Conservation (phyloP, 2,797 vertebrate genomes). For the Erithacus rubecula region DNA sequence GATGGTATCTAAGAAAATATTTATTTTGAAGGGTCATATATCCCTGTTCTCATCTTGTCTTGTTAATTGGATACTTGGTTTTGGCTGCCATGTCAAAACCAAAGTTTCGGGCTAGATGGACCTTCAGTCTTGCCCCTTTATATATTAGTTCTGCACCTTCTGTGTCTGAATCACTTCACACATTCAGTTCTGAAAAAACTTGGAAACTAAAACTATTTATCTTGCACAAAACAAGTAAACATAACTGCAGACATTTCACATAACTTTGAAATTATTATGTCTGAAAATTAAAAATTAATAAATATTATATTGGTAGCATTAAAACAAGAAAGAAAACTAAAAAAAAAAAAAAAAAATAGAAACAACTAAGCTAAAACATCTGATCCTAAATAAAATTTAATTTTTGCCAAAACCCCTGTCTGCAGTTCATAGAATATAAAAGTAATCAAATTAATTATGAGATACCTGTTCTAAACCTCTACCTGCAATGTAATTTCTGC, state of each 20-base stretch:
- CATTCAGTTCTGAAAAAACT: not conserved
- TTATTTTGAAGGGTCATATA: not conserved
- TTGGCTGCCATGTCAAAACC: not conserved
- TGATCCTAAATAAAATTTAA: not conserved
- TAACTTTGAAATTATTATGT: not conserved
- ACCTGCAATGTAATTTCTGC: not conserved
- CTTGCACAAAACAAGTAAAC: not conserved
- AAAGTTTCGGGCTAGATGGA: not conserved
- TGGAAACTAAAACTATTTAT: not conserved
- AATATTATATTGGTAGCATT: fast-evolving
- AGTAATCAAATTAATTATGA: not conserved
- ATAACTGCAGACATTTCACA: not conserved
- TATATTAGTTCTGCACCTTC: not conserved
- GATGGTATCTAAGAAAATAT: not conserved
- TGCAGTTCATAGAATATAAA: not conserved
- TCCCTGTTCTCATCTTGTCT: not conserved
- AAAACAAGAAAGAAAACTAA: not conserved
- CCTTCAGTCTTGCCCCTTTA: not conserved
- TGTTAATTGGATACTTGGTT: not conserved
- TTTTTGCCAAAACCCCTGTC: not conserved
- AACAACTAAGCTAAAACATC: not conserved
- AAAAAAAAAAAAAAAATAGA: too few relatives aligned
- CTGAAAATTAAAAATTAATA: not conserved
- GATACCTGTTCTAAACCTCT: not conserved
- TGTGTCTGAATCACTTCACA: not conserved